These are phyloP conservation scores for Sebastes glaucus DNA, from an alignment of 2,797 vertebrate genomes.

Conservation along the genomic window DNA sequence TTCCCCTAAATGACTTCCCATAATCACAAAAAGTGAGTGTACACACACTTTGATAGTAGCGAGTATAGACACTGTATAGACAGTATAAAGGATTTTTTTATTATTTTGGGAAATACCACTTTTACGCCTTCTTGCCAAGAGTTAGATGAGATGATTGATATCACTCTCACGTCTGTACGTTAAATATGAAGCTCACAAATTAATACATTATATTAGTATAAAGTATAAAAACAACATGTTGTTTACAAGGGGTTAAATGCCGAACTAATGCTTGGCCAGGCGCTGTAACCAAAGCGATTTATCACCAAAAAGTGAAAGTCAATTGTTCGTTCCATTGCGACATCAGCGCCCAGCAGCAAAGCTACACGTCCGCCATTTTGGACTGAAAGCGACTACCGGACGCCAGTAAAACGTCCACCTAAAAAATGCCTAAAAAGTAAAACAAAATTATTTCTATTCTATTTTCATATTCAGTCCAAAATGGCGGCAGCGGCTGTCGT, in stretches of 20 bases:
- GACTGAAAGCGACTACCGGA: too few relatives aligned
- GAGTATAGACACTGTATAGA: too few relatives aligned
- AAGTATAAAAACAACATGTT: neutral
- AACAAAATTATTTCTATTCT: too few relatives aligned
- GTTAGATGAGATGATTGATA: neutral
- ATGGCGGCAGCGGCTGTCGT: too few relatives aligned
- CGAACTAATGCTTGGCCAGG: neutral
- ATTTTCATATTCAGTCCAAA: too few relatives aligned
- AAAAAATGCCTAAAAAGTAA: too few relatives aligned
- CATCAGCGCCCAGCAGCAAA: too few relatives aligned
- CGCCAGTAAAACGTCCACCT: too few relatives aligned
- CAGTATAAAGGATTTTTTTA: neutral
- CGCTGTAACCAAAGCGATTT: fast-evolving
- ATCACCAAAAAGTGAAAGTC: too few relatives aligned
- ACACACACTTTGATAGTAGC: neutral
- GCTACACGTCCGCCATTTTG: too few relatives aligned
- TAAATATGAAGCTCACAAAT: neutral
- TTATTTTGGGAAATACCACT: neutral
- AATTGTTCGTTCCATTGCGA: too few relatives aligned
- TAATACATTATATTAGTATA: neutral
- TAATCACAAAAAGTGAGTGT: neutral
- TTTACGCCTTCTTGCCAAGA: neutral
- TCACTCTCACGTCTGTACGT: neutral
- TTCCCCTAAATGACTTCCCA: constrained; percentile 12
- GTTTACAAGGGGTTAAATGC: neutral